Percentiles rank a stretch among this genome's conserved stretches.
Conservation (phyloP, 2,113 vertebrate genomes). For the Smithornis capensis region DNA sequence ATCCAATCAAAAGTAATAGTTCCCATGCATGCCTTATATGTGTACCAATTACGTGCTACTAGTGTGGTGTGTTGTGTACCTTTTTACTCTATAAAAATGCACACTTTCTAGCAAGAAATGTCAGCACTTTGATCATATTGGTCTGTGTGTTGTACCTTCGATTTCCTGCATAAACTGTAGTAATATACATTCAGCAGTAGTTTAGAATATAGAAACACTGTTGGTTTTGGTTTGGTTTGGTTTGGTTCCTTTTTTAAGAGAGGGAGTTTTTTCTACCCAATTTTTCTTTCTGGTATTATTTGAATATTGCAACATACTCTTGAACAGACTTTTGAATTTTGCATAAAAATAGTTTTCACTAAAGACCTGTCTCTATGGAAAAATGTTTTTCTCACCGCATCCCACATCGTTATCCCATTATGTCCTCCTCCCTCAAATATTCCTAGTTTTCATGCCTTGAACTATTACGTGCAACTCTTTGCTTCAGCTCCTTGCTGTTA, state of each 20-base stretch:
- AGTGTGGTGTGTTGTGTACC: too few relatives aligned
- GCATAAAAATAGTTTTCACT: not conserved
- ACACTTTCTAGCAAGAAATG: too few relatives aligned
- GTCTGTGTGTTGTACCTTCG: too few relatives aligned
- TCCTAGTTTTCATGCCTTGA: not conserved
- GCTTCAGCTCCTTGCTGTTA: not conserved
- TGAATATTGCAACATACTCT: not conserved
- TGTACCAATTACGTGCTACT: too few relatives aligned
- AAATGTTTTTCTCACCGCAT: not conserved
- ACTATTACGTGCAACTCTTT: not conserved
- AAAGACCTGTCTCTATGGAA: not conserved
- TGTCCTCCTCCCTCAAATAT: not conserved
- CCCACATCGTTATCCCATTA: not conserved
- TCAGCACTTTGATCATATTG: too few relatives aligned
- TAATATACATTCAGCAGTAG: not conserved
- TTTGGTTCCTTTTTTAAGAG: not conserved
- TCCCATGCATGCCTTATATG: too few relatives aligned
- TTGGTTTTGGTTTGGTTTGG: not conserved
- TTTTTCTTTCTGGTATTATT: not conserved
- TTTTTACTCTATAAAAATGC: too few relatives aligned
- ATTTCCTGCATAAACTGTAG: too few relatives aligned
- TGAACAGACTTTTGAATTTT: not conserved
- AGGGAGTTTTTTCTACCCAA: rapidly evolving
- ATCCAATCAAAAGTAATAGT: too few relatives aligned
- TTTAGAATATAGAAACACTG: not conserved